Conservation (phyloP, 2,888 invertebrate genomes). For the Aphelenchoides bicaudatus region DNA sequence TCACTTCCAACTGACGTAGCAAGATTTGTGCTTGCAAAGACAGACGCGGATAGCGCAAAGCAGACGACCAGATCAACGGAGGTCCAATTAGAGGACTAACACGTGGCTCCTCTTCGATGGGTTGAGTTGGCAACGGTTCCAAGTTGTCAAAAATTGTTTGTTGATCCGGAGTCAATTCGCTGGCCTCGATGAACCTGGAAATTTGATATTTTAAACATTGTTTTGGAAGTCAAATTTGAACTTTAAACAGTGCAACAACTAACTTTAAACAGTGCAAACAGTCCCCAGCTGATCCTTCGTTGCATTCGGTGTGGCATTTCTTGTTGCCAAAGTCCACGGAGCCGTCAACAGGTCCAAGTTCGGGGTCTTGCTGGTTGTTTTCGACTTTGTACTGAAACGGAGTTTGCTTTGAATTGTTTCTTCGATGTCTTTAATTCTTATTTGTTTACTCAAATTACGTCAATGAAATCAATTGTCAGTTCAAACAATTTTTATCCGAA, state of each 20-base stretch:
- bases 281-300: background rate
- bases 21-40: background rate
- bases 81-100: background rate
- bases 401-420: background rate
- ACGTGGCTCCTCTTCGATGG: background rate
- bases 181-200: background rate
- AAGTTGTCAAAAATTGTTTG: background rate
- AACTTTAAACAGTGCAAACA: slow-evolving; percentile 4
- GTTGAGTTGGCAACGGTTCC: background rate
- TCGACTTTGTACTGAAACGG: slow-evolving; percentile 9
- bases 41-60: background rate
- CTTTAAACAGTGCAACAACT: no score
- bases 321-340: background rate
- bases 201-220: no score
- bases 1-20: no score
- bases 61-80: background rate
- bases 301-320: background rate
- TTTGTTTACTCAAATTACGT: no score
- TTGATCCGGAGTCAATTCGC: background rate
- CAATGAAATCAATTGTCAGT: no score
- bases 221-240: no score
- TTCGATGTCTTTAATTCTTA: background rate
- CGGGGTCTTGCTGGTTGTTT: background rate
- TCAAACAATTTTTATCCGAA: no score
- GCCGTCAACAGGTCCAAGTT: background rate